Evolutionary conservation across 2,888 invertebrate species (phyloP), one percentile per base, ranked within the genome.

Genomic region (Tromatobia lineatoria): DNA sequence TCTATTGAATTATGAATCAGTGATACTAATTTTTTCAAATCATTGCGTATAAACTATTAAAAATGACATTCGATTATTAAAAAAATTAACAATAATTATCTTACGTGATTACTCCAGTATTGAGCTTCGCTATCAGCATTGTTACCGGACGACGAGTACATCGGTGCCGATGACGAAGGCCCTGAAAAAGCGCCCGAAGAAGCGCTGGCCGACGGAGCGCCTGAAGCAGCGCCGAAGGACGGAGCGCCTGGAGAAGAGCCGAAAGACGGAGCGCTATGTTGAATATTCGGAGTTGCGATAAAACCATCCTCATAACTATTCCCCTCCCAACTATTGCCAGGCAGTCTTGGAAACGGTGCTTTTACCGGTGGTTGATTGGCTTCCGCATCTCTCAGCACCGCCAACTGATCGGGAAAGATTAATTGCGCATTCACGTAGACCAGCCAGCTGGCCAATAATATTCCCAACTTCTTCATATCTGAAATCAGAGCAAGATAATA

Each of bases 391-490:
- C 50, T 52, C 73, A 88, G 57, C 13, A 8, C 15, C 3, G 79
- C 84, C 1, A 66, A 87, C 25, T 90, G 69, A 59, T 90, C 91
- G 1, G 91, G 91, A 38, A 87, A 90, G 66, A 89, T 73, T n/a
- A 90, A 23, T 70, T 89, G 88, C 7, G 82, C 86, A 57, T 57
- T 70, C 8, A 61, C 61, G 75, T 70, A 82, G 13, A 86, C 76
- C 61, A 90, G 25, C 61, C 70, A 70, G 50, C 85, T 67, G 29
- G 85, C 38, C 15, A 88, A 15, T 15, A 88, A 52, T 15, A 59
- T 20, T 23, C 25, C 64, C 7, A 85, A 42, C 42, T 47, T 13
- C 71, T 52, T 79, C 82, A 82, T 85, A 10, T 67, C 85, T 85
- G 67, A 64, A 75, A 64, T 20, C 57, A 74, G 45, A 47, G n/a